Conservation (phyloP, 2,797 vertebrate species). For the Astyanax mexicanus region DNA sequence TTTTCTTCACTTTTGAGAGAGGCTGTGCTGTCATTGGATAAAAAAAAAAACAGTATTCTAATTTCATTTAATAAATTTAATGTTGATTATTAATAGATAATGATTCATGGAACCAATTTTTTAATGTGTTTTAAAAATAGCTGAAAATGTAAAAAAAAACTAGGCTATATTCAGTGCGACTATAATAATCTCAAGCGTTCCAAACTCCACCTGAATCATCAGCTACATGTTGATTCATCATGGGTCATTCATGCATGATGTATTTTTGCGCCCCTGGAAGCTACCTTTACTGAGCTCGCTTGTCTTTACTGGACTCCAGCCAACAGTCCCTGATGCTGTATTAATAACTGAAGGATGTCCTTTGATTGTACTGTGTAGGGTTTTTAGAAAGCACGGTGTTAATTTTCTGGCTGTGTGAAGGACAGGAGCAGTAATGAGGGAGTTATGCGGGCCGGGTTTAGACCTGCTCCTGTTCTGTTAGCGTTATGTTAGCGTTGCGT, state of each 20-base stretch:
- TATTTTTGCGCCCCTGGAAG: background rate
- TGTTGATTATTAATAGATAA: background rate
- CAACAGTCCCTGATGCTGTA: background rate
- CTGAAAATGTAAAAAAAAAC: too few relatives aligned
- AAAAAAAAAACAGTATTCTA: too few relatives aligned
- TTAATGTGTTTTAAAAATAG: too few relatives aligned
- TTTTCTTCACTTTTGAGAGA: too few relatives aligned
- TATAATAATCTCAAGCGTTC: background rate
- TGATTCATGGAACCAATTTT: background rate
- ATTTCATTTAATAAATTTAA: background rate
- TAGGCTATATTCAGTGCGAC: too few relatives aligned
- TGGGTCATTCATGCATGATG: background rate
- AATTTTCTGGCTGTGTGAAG: conserved; percentile 47
- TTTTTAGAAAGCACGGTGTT: conserved; percentile 19
- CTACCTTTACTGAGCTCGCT: background rate
- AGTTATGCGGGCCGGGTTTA: conserved; percentile 54
- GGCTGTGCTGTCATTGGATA: too few relatives aligned
- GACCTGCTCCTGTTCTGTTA: conserved; percentile 53
- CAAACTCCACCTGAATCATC: background rate
- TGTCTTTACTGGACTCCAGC: background rate
- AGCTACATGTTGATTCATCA: background rate
- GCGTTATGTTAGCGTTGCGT: conserved; percentile 1
- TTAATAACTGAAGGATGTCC: background rate
- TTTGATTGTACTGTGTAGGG: background rate
- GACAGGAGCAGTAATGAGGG: conserved; percentile 50